Evolutionary conservation across 2,888 invertebrate species (phyloP), one percentile per base, ranked within the genome.

Genomic region (Dolichomitus sp.): DNA sequence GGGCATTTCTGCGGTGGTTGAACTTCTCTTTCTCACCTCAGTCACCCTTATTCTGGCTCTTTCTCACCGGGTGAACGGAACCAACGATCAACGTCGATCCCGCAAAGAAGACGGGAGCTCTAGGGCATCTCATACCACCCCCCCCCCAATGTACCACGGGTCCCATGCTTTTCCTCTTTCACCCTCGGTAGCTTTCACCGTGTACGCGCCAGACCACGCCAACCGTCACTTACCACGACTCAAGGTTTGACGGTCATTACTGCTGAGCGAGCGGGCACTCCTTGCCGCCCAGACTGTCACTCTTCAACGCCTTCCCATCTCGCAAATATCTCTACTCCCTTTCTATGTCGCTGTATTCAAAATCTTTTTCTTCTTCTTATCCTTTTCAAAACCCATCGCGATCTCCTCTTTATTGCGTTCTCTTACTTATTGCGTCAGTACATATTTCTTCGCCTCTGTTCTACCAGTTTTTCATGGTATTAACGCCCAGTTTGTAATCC

Each of bases 141-240:
- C 45, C 42, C 2, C 23, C 23, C 23, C 48, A 33, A 59, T 7
- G 14, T 72, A 66, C 54, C 70, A 37, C 66, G 17, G 72, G 50
- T 33, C 45, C 52, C 61, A 19, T 37, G 45, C 23, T 72, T 66
- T 73, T 42, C 37, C 52, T 68, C 33, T 27, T 77, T 74, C 69
- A 75, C 70, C 70, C 52, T 45, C 40, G 63, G 42, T 63, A 54
- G 33, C 57, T 50, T 66, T 79, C 70, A 74, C 17, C 14, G 59
- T 14, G 61, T 61, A 23, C 50, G 63, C 37, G 33, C 11, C 27
- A 4, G 30, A n/a, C 40, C 66, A 48, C 59, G 42, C 68, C 73
- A 73, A 61, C 57, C 68, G 77, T 57, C 81, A 61, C 73, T 81
- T 77, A 77, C 59, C 72, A 52, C 50, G 23, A 66, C 63, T 65